A percentile compares a stretch with the other conserved stretches of the same genome.
Evolutionary conservation across 2,797 vertebrate species (phyloP).

Genomic region (Karalla daura): DNA sequence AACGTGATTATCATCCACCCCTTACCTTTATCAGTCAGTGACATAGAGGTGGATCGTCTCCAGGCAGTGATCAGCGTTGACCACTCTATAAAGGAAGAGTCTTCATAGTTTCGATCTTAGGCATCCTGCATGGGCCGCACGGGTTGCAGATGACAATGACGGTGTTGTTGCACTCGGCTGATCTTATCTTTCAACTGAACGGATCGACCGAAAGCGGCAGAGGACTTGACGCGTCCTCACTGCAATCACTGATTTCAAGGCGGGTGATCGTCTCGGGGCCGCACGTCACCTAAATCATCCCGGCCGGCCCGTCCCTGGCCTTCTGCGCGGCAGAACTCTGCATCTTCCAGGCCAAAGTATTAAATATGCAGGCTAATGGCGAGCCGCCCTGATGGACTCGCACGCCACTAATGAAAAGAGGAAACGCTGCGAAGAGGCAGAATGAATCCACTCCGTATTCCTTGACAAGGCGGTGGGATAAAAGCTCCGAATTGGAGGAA

Average conservation of each 20-base stretch:
- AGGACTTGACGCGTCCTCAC: not conserved
- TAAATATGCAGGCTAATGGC: constrained; percentile 41
- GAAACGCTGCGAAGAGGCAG: constrained; percentile 51
- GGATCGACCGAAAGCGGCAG: not conserved
- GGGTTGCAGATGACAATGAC: not conserved
- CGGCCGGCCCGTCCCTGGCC: not conserved
- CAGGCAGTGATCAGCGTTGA: too few relatives aligned
- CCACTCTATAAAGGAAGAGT: too few relatives aligned
- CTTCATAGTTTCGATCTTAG: too few relatives aligned
- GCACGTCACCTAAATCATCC: constrained; percentile 13
- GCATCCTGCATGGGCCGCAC: too few relatives aligned
- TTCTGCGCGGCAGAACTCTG: constrained; percentile 16
- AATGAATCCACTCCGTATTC: constrained; percentile 34
- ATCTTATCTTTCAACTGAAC: not conserved
- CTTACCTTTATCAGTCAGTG: too few relatives aligned
- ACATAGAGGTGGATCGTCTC: too few relatives aligned
- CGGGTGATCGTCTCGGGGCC: constrained; percentile 9
- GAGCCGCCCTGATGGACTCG: constrained; percentile 32
- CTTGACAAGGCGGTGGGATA: constrained; percentile 18
- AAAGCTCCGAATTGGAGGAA: constrained; percentile 26
- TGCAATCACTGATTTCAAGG: constrained; percentile 2
- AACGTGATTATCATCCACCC: too few relatives aligned
- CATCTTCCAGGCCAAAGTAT: constrained; percentile 30
- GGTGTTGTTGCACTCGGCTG: not conserved
- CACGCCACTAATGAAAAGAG: constrained; percentile 49